A percentile compares a stretch with the other conserved stretches of the same genome.
Evolutionary conservation across 2,797 vertebrate species (phyloP).

Genomic region (Phylloscopus collybita): DNA sequence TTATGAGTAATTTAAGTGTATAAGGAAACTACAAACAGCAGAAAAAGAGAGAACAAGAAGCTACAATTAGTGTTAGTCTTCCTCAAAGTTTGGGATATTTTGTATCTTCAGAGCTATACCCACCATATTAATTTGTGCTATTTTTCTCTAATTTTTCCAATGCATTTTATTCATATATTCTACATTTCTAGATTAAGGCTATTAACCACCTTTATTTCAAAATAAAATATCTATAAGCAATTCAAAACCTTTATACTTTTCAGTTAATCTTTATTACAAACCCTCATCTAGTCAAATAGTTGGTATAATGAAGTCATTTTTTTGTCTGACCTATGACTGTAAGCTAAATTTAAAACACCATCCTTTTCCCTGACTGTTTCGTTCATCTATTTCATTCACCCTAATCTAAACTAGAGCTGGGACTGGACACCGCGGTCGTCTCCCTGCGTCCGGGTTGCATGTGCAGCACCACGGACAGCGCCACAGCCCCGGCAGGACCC

Average conservation of each 20-base stretch:
- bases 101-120: neutral
- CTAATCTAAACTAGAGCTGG: neutral
- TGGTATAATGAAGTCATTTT: neutral
- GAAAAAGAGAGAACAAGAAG: neutral
- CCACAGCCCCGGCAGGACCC: rapidly evolving
- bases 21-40: neutral
- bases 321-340: neutral
- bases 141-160: neutral
- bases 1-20: neutral
- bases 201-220: neutral
- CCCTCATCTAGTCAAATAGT: neutral
- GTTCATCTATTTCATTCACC: neutral
- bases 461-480: neutral
- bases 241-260: neutral
- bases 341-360: neutral
- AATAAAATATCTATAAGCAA: neutral
- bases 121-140: neutral
- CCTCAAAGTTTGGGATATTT: neutral
- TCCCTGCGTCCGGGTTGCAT: rapidly evolving
- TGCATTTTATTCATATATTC: neutral
- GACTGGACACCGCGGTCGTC: rapidly evolving
- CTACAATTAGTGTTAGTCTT: neutral
- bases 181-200: neutral
- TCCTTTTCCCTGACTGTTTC: neutral
- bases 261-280: neutral